phyloP scores from a whole-genome alignment of 2,797 vertebrate genomes.

The Channa striata region DNA sequence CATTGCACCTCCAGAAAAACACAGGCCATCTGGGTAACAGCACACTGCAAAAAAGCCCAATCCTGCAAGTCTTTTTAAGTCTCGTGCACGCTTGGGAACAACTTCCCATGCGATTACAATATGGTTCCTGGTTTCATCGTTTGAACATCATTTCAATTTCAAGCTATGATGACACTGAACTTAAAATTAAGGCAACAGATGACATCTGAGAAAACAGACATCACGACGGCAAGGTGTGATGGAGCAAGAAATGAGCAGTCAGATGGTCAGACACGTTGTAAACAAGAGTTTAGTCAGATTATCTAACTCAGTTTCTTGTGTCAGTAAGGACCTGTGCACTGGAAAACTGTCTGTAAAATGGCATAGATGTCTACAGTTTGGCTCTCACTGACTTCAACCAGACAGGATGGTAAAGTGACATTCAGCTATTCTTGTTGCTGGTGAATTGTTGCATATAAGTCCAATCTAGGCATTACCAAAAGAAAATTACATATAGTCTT shows the following conservation, averaged over 20 bases:
- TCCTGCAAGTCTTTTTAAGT: constrained; percentile 10
- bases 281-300: background rate
- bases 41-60: constrained; percentile 27
- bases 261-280: background rate
- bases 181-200: background rate
- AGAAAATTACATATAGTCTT: too few species aligned
- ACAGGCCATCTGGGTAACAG: constrained; percentile 63
- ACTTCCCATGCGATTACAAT: background rate
- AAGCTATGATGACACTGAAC: background rate
- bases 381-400: too few species aligned
- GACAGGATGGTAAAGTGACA: too few species aligned
- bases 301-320: background rate
- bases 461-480: too few species aligned
- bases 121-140: background rate
- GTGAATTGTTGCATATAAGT: too few species aligned
- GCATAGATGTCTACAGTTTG: too few species aligned
- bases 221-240: background rate
- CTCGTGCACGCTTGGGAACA: background rate
- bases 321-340: background rate
- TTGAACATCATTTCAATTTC: background rate
- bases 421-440: too few species aligned
- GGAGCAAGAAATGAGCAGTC: background rate
- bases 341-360: too few species aligned
- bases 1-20: constrained; percentile 63
- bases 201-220: background rate